Evolutionary conservation across 1,140 invertebrate species (phyloP).

Genomic region (Pseudobourletiella spinata): DNA sequence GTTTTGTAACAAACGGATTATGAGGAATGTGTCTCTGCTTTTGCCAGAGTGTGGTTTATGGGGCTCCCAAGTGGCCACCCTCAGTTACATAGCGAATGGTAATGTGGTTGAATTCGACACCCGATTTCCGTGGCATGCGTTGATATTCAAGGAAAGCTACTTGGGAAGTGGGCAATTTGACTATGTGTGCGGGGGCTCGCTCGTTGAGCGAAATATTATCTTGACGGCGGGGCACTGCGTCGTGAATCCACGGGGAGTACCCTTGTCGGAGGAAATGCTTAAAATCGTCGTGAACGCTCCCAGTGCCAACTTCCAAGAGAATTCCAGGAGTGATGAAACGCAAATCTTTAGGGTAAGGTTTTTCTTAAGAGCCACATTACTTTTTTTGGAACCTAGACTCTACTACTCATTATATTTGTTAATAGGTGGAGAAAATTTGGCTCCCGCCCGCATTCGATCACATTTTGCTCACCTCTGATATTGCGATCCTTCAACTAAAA

Average conservation of each 20-base stretch:
- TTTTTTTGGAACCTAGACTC: not conserved
- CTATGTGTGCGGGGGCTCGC: not conserved
- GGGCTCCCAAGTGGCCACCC: not conserved
- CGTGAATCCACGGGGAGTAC: not conserved
- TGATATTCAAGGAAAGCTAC: too few relatives aligned
- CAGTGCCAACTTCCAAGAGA: not conserved
- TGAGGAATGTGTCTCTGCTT: not conserved
- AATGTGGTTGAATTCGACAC: not conserved
- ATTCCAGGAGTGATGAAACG: not conserved
- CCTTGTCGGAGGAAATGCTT: not conserved
- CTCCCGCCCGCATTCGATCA: not conserved
- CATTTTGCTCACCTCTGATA: not conserved
- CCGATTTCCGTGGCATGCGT: not conserved
- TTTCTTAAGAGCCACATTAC: not conserved
- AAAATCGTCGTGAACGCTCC: not conserved
- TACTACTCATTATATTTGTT: not conserved
- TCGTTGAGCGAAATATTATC: not conserved
- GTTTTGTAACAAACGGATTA: not conserved
- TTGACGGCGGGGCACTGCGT: not conserved
- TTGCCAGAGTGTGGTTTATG: not conserved
- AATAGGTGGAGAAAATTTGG: not conserved
- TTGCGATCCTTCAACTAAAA: not conserved
- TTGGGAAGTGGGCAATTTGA: not conserved
- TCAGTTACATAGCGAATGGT: not conserved
- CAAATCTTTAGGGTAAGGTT: not conserved